Percentiles rank a stretch among this genome's conserved stretches.
Evolutionary conservation across 2,797 vertebrate genomes (phyloP).

Genomic region (Tenualosa ilisha): DNA sequence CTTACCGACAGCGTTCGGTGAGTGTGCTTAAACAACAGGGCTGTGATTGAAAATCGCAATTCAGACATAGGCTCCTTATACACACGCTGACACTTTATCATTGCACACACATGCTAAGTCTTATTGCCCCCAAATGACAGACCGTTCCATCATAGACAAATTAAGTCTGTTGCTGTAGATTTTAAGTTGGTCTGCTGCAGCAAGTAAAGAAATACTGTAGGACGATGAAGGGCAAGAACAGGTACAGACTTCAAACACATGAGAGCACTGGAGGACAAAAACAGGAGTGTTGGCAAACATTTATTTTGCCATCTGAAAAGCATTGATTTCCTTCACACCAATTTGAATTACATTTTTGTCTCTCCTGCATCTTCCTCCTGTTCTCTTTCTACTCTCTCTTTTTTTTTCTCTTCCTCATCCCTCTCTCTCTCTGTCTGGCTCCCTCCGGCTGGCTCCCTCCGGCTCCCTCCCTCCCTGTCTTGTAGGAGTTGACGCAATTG

Average conservation of each 20-base stretch:
- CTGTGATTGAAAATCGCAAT: too few relatives aligned
- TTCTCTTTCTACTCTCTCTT: not conserved
- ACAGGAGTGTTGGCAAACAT: not conserved
- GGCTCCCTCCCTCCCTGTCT: not conserved
- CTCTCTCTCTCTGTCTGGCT: not conserved
- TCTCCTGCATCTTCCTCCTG: not conserved
- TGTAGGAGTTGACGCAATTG: conserved; percentile 78
- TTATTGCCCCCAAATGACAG: not conserved
- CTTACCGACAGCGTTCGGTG: too few relatives aligned
- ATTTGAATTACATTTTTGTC: conserved; percentile 20
- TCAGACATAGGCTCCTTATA: not conserved
- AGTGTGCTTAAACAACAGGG: too few relatives aligned
- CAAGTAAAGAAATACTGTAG: not conserved
- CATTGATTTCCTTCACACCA: conserved; percentile 14
- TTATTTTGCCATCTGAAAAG: not conserved
- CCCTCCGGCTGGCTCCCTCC: not conserved
- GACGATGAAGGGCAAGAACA: not conserved
- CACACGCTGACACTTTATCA: not conserved
- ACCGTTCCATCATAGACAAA: not conserved
- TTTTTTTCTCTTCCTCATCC: not conserved
- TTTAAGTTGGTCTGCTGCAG: not conserved
- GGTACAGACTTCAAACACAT: not conserved
- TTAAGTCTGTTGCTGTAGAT: not conserved
- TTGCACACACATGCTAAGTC: not conserved
- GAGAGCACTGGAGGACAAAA: not conserved